Percentiles rank a stretch among this genome's conserved stretches.
Conservation (phyloP, 2,797 vertebrate species). For the Gymnoscopelus microlampas region DNA sequence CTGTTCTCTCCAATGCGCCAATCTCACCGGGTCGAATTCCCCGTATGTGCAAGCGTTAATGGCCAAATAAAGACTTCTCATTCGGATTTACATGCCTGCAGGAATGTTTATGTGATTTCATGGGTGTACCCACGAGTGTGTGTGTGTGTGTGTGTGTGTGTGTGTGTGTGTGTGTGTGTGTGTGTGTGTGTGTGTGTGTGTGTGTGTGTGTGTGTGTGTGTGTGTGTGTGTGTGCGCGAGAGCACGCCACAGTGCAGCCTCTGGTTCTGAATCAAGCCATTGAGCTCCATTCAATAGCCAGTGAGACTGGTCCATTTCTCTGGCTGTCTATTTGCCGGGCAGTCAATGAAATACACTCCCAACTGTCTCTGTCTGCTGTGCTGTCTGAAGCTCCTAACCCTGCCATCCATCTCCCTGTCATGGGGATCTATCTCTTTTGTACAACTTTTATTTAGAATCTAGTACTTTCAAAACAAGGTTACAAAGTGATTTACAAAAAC, state of each 20-base stretch:
- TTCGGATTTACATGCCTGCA: no score
- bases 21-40: no score
- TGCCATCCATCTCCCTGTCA: constrained; percentile 64
- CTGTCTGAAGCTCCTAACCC: constrained; percentile 49
- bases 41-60: no score
- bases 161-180: background rate
- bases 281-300: constrained; percentile 51
- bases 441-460: constrained; percentile 31
- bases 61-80: no score
- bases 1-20: no score
- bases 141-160: constrained; percentile 8
- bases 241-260: constrained; percentile 13
- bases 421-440: constrained; percentile 16
- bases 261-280: constrained; percentile 43
- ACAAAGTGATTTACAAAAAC: no score
- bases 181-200: background rate
- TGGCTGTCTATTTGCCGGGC: constrained; percentile 49
- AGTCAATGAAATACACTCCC: constrained; percentile 63
- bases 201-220: background rate
- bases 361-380: constrained; percentile 21
- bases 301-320: constrained; percentile 60
- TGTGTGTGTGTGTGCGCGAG: constrained; percentile 6
- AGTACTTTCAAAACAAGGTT: no score
- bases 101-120: no score
- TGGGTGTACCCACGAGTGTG: no score